A percentile compares a stretch with the other conserved stretches of the same genome.
Conservation (phyloP, 2,113 vertebrate genomes). For the Tupaia tana region DNA sequence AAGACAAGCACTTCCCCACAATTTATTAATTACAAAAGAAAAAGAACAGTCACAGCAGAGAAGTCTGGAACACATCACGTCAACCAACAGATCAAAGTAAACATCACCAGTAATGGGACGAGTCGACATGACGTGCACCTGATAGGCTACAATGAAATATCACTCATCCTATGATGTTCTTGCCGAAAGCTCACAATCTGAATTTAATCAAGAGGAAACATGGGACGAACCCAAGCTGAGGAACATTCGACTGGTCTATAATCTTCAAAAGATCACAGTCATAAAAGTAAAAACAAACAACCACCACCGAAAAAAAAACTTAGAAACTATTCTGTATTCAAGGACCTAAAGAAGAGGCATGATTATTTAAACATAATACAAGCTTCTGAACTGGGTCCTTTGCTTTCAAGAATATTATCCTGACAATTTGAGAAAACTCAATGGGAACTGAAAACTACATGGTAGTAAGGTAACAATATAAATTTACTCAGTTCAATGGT, state of each 20-base stretch:
- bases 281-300: not conserved
- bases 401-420: not conserved
- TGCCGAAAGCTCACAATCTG: not conserved
- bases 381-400: not conserved
- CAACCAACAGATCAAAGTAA: not conserved
- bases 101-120: not conserved
- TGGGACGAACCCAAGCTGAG: not conserved
- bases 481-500: not conserved
- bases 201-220: not conserved
- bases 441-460: not conserved
- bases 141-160: not conserved
- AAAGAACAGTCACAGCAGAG: not conserved
- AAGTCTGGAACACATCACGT: not conserved
- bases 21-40: not conserved
- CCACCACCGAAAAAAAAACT: not conserved
- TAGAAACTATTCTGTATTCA: not conserved
- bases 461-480: not conserved
- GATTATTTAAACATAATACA: not conserved
- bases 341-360: not conserved
- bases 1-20: constrained; percentile 12
- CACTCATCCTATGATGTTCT: not conserved
- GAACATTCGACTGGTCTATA: not conserved
- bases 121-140: not conserved
- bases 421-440: not conserved
- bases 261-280: not conserved